Evolutionary conservation across 2,113 vertebrate species (phyloP).

Genomic region (Cebus imitator): DNA sequence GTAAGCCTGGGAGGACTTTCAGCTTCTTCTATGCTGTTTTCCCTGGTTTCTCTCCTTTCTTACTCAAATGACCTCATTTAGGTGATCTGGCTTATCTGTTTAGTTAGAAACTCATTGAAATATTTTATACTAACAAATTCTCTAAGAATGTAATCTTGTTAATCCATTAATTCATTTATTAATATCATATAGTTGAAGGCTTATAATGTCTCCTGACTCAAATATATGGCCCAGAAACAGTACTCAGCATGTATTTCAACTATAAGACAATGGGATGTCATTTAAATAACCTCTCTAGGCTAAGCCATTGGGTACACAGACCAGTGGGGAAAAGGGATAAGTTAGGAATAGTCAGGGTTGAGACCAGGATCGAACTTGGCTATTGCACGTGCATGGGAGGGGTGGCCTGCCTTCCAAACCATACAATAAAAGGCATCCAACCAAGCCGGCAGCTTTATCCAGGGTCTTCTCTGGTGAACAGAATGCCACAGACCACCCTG

Average conservation of each 20-base stretch:
- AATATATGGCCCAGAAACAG: not conserved
- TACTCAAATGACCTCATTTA: not conserved
- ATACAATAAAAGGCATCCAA: not conserved
- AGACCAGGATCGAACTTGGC: not conserved
- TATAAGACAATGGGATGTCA: not conserved
- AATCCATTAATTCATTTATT: not conserved
- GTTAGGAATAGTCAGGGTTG: not conserved
- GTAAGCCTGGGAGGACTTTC: accelerated
- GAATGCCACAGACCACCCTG: not conserved
- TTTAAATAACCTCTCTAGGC: not conserved
- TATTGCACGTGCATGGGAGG: not conserved
- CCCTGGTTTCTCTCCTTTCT: not conserved
- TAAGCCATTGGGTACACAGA: not conserved
- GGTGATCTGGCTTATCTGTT: not conserved
- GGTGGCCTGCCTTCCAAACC: not conserved
- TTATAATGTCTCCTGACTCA: not conserved
- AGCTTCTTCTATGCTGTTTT: not conserved
- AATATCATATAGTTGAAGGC: not conserved
- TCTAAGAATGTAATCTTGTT: not conserved
- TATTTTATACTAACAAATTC: not conserved
- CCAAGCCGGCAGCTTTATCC: not conserved
- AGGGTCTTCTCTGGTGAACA: not conserved
- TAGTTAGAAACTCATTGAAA: not conserved
- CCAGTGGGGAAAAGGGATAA: not conserved
- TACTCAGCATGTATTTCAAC: not conserved